Base-by-base conservation (phyloP, 2,888 invertebrate genomes). In the Zygothrica quintamaculata region DNA sequence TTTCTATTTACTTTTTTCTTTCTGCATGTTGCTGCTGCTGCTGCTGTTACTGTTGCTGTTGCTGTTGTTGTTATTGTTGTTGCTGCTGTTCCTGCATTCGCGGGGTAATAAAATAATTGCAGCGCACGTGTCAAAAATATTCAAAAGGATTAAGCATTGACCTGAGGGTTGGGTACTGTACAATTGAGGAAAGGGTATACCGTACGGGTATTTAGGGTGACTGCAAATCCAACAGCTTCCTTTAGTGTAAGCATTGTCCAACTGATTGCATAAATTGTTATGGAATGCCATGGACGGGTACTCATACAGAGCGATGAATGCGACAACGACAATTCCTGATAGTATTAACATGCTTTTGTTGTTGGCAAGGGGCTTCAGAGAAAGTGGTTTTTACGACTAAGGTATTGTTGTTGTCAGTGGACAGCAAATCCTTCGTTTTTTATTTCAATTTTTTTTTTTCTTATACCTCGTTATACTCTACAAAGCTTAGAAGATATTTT, bases 61-160 rank as follows among this genome's bases (percentile, higher is more conserved):
- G n/a, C n/a, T n/a, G n/a, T n/a, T n/a, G n/a, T n/a, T n/a, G n/a
- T n/a, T n/a, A n/a, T n/a, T n/a, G n/a, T n/a, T n/a, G n/a, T n/a
- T n/a, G n/a, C n/a, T n/a, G n/a, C n/a, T n/a, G n/a, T n/a, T n/a
- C n/a, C n/a, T n/a, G 72, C 78, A 74, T 46, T 66, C 62, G 65
- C 65, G 74, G 67, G 69, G 84, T 88, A 88, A 89, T 87, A 86
- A 87, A 89, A 88, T 88, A 88, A 89, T 89, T 89, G 86, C 86
- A 87, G 70, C 72, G 79, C 88, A 89, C 89, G 89, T 89, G 89
- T 75, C 89, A 85, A 79, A 84, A 88, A 88, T 88, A 88, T 88
- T 85, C 81, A 84, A 85, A 84, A 88, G 84, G 84, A 79, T 86
- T 84, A 87, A 84, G 48, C 15, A 33, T 33, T 36, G 42, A 36